phyloP scores from a whole-genome alignment of 2,797 vertebrate species.

The Acropternis orthonyx region DNA sequence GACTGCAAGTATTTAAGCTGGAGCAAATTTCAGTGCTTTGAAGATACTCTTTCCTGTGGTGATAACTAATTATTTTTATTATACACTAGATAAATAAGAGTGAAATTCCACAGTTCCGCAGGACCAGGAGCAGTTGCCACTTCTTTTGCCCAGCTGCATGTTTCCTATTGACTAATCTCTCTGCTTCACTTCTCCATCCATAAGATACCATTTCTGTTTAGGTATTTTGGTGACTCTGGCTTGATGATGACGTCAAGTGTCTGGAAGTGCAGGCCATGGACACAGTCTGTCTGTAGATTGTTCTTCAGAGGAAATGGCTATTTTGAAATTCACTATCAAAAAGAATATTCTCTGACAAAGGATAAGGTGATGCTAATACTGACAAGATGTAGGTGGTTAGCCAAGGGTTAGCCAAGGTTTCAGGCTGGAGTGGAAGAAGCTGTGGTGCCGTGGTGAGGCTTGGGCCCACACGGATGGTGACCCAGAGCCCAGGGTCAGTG shows the following conservation, averaged over 20 bases:
- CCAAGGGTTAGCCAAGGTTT: neutral
- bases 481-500: neutral
- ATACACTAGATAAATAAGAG: neutral
- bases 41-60: neutral
- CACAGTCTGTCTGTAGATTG: neutral
- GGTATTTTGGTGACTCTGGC: neutral
- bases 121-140: neutral
- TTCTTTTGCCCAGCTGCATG: neutral
- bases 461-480: neutral
- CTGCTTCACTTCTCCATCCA: neutral
- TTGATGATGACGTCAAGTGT: neutral
- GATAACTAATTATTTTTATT: neutral
- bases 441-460: neutral
- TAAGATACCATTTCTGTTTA: neutral
- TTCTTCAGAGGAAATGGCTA: neutral
- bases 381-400: neutral
- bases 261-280: neutral
- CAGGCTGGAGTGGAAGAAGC: neutral
- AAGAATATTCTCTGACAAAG: neutral
- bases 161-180: neutral
- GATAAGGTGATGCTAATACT: neutral
- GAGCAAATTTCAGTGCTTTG: neutral
- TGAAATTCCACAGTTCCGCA: neutral
- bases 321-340: neutral
- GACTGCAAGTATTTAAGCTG: neutral